Evolutionary conservation across 2,113 vertebrate genomes (phyloP).

Genomic region (Carlito syrichta): DNA sequence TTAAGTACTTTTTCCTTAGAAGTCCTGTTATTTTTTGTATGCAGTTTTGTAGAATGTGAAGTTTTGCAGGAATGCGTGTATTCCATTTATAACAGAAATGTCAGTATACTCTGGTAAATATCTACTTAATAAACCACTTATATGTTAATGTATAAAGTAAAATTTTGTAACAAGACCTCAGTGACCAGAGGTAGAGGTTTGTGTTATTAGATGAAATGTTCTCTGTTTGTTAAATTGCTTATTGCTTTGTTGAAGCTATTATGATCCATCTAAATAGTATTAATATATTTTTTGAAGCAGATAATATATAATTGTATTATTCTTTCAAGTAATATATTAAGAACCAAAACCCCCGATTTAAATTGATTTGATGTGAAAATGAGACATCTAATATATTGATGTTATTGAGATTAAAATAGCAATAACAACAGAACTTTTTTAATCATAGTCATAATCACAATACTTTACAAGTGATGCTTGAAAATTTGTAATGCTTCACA

Average conservation of each 20-base stretch:
- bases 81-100: conserved; percentile 17
- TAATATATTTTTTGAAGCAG: background rate
- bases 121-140: background rate
- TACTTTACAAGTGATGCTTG: background rate
- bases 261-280: background rate
- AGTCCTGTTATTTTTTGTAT: background rate
- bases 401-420: background rate
- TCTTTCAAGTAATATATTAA: conserved; percentile 20
- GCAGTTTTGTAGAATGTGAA: background rate
- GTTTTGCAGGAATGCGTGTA: background rate
- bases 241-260: background rate
- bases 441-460: background rate
- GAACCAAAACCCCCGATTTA: background rate
- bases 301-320: background rate
- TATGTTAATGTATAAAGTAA: background rate
- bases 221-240: background rate
- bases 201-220: background rate
- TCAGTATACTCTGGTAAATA: background rate
- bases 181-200: background rate
- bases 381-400: background rate
- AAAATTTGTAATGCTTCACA: too few relatives aligned
- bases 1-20: background rate
- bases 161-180: background rate
- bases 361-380: background rate
- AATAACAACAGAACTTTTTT: background rate